Conservation (phyloP, 1,140 invertebrate species). For the Chrysopa pallens region DNA sequence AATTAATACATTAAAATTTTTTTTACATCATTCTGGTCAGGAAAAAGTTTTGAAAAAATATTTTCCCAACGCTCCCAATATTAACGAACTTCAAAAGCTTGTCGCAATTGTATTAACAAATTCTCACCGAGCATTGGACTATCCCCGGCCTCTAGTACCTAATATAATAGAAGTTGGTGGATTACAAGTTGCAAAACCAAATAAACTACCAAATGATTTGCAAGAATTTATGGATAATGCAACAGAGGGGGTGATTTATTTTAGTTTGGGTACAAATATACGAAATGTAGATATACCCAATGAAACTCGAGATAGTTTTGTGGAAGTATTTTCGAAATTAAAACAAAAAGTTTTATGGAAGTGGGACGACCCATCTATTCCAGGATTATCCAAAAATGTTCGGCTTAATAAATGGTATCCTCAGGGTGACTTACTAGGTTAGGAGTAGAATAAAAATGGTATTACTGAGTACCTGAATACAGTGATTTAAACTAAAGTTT, state of each 20-base stretch:
- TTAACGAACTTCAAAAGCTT: not conserved
- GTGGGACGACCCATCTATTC: conserved; percentile 19
- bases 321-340: conserved; percentile 24
- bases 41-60: not conserved
- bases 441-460: no score
- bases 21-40: not conserved
- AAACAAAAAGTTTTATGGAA: conserved; percentile 32
- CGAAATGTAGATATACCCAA: conserved; percentile 28
- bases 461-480: no score
- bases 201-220: conserved; percentile 19
- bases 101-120: conserved; percentile 10
- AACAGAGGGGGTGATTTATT: conserved; percentile 34
- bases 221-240: conserved; percentile 27
- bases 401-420: conserved; percentile 11
- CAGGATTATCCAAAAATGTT: conserved; percentile 6
- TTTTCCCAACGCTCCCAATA: not conserved
- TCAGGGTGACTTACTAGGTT: conserved; percentile 24
- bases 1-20: not conserved
- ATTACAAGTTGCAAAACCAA: not conserved
- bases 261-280: conserved; percentile 40
- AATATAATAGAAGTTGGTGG: not conserved
- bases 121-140: conserved; percentile 12
- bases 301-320: conserved; percentile 19
- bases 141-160: conserved; percentile 12
- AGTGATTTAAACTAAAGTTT: no score